A percentile compares a stretch with the other conserved stretches of the same genome.
Evolutionary conservation across 2,113 vertebrate genomes (phyloP).

Genomic region (Tursiops truncatus): DNA sequence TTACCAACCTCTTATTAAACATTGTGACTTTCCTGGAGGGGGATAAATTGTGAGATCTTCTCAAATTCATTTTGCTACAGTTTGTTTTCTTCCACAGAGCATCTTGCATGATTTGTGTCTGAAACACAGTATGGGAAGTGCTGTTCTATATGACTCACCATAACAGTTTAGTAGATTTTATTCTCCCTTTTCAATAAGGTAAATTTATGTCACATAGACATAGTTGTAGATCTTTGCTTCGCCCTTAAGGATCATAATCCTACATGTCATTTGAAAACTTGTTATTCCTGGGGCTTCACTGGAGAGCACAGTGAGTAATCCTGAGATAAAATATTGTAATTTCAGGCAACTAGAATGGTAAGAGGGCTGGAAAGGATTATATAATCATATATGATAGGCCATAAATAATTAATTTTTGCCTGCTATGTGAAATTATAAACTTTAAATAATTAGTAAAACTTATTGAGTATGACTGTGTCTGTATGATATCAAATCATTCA

Average conservation of each 20-base stretch:
- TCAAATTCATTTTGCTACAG: neutral
- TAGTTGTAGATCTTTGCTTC: conserved; percentile 21
- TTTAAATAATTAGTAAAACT: neutral
- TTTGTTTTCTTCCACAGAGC: neutral
- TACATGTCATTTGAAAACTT: neutral
- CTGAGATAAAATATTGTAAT: conserved; percentile 23
- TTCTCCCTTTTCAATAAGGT: conserved; percentile 24
- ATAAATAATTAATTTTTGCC: neutral
- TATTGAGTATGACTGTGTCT: neutral
- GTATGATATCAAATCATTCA: neutral
- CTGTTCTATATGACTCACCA: conserved; percentile 11
- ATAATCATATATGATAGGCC: neutral
- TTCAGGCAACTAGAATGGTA: neutral
- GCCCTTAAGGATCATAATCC: neutral
- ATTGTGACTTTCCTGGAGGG: neutral
- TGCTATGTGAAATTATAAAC: neutral
- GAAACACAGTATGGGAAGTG: neutral
- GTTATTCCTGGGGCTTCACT: neutral
- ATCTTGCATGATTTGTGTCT: neutral
- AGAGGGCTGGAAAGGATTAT: neutral
- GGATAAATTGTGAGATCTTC: neutral
- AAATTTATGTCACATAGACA: conserved; percentile 40
- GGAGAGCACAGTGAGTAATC: conserved; percentile 28
- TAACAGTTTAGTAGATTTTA: neutral
- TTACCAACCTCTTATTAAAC: neutral